Base-by-base conservation (phyloP, 2,888 invertebrate genomes). In the Morpho deidamia region DNA sequence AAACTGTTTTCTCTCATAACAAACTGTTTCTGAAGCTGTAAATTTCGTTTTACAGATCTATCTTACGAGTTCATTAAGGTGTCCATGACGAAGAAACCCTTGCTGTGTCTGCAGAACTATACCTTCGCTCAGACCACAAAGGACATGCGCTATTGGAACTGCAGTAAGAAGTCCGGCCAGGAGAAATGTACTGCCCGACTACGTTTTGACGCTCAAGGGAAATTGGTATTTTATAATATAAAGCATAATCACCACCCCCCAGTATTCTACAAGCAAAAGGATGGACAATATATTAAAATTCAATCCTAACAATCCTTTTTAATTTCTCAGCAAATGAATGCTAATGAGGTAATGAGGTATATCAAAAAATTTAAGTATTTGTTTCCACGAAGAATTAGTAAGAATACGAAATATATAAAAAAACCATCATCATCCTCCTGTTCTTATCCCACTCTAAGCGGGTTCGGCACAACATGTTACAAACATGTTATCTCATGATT, bases 81-180 rank as follows among this genome's bases (percentile, higher is more conserved):
- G 2, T 47, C 60, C 0, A 67, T 65, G 34, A 60, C 59, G 37
- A 76, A 70, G 53, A 71, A 68, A 14, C 69, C 66, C 0, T 42
- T 69, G 11, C 46, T 75, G 8, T 60, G 69, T 51, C 46, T 74
- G 1, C 57, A 68, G 8, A 56, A 64, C 0, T 63, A 77, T 43
- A 78, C 72, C 0, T 83, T 81, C 60, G 62, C 72, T 5, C 71
- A 70, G 56, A 76, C 80, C 0, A 80, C 76, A 0, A 72, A 64
- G 44, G 74, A 78, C 44, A 57, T 46, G 0, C 63, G 81, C 4
- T 83, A 84, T 44, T 78, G 81, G 76, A 72, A 79, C 51, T 84
- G 84, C 51, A 77, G 75, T 35, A 75, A 66, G 57, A 81, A 78
- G 46, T 44, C 32, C 0, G 52, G 57, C 1, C 64, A 72, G 0